These are phyloP conservation scores for Bovichtus diacanthus DNA, from an alignment of 2,797 vertebrate species.

Conservation along the genomic window DNA sequence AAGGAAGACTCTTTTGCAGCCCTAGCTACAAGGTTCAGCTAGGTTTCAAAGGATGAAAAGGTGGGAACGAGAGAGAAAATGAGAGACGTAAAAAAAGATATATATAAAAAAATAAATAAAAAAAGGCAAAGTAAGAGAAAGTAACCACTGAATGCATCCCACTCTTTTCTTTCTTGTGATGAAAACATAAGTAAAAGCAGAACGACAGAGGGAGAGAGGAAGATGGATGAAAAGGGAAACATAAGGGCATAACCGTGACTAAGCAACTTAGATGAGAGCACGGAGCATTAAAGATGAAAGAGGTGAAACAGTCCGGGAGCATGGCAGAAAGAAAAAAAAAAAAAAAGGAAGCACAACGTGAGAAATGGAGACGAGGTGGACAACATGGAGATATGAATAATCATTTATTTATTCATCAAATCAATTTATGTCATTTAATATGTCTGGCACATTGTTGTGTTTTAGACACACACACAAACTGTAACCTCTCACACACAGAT, in stretches of 20 bases:
- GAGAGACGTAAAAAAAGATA: background rate
- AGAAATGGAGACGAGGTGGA: conserved; percentile 2
- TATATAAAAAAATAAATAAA: no score
- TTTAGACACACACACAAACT: background rate
- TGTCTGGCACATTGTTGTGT: background rate
- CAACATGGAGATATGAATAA: conserved; percentile 9
- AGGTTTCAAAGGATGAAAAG: conserved; percentile 33
- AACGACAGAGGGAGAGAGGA: background rate
- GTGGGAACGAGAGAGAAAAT: background rate
- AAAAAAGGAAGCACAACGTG: background rate
- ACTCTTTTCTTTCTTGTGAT: background rate
- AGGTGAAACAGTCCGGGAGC: background rate
- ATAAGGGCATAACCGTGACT: conserved; percentile 20
- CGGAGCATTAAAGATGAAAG: conserved; percentile 9
- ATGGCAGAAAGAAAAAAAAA: no score
- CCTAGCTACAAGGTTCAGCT: conserved; percentile 3
- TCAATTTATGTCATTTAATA: background rate
- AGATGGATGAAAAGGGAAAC: conserved; percentile 27
- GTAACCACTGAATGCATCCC: background rate
- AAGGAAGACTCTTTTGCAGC: conserved; percentile 10
- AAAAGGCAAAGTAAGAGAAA: no score
- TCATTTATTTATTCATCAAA: background rate
- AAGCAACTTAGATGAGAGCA: conserved; percentile 19
- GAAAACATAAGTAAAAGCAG: conserved; percentile 15
- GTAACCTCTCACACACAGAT: conserved; percentile 6